These are phyloP conservation scores for Anastrepha ludens DNA, from an alignment of 1,140 invertebrate species.

Conservation along the genomic window DNA sequence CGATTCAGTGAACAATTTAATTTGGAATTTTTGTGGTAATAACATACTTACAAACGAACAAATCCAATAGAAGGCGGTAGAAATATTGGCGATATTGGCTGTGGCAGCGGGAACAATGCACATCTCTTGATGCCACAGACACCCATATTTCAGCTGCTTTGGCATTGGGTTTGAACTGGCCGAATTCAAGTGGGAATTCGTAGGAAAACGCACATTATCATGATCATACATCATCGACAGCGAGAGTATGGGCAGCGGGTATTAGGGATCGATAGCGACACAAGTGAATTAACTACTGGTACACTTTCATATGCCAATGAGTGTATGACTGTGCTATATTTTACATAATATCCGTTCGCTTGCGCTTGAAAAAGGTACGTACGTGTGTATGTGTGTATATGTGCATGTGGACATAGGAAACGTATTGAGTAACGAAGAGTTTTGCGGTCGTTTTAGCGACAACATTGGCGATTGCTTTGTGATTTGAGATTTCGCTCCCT, in stretches of 20 bases:
- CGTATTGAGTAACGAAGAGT: neutral
- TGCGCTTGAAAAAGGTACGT: neutral
- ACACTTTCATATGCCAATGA: neutral
- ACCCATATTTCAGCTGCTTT: neutral
- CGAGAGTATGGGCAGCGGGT: neutral
- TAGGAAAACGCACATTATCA: constrained; percentile 33
- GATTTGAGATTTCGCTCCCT: neutral
- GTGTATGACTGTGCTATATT: neutral
- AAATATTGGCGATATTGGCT: constrained; percentile 11
- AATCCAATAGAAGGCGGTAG: neutral
- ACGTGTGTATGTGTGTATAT: too few relatives aligned
- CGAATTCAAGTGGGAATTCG: constrained; percentile 39
- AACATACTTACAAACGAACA: neutral
- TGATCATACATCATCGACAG: constrained; percentile 37
- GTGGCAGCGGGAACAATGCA: constrained; percentile 2
- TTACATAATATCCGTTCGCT: neutral
- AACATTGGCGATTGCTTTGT: constrained; percentile 11
- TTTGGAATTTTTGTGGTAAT: constrained; percentile 8
- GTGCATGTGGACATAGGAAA: too few relatives aligned
- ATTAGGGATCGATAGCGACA: neutral
- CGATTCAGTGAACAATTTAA: constrained; percentile 26
- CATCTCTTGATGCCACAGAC: neutral
- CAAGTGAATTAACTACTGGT: neutral
- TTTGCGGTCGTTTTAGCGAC: neutral
- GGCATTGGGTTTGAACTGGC: constrained; percentile 3